These are phyloP conservation scores for Ochropleura leucogaster DNA, from an alignment of 2,888 invertebrate species.

Conservation along the genomic window DNA sequence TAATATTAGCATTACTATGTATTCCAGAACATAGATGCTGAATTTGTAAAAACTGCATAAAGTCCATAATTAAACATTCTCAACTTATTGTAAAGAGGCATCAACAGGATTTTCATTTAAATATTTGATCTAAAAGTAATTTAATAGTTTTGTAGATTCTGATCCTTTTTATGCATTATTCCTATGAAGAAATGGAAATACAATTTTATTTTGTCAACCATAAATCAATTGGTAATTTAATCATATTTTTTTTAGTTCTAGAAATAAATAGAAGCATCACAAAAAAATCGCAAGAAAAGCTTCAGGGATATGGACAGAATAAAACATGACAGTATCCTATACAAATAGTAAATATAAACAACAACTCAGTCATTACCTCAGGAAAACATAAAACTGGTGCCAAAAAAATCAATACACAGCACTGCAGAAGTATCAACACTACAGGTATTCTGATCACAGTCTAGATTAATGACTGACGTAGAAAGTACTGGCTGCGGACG, in stretches of 20 bases:
- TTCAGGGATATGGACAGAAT: neutral
- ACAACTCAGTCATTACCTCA: slow-evolving; percentile 25
- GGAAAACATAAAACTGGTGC: slow-evolving; percentile 14
- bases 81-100: no score
- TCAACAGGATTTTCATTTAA: no score
- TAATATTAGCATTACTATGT: no score
- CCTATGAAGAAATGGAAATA: no score
- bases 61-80: no score
- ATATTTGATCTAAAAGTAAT: no score
- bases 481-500: slow-evolving; percentile 64
- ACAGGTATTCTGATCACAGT: slow-evolving; percentile 64
- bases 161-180: no score
- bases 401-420: slow-evolving; percentile 62
- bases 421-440: slow-evolving; percentile 66
- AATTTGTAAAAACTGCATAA: no score
- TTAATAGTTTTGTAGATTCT: no score
- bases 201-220: no score
- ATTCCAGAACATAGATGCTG: no score
- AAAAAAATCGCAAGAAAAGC: neutral
- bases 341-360: slow-evolving; percentile 18
- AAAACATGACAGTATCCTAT: neutral
- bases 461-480: slow-evolving; percentile 64
- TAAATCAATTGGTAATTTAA: no score
- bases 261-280: neutral
- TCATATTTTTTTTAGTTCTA: neutral